Evolutionary conservation across 1,140 invertebrate genomes (phyloP).

Genomic region (Drosophila rufa): DNA sequence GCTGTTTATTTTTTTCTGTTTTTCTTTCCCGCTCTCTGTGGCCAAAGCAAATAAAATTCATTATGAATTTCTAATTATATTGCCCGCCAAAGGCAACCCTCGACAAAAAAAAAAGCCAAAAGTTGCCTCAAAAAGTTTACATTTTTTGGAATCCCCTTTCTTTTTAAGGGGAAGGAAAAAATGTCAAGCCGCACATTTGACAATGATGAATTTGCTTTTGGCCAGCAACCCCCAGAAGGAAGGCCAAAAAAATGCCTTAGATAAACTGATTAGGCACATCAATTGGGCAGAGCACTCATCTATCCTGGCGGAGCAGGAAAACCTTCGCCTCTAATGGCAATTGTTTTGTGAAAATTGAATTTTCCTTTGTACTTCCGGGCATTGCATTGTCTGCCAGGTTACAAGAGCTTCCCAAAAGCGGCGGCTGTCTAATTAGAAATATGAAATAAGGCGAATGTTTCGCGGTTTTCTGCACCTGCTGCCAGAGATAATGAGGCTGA

Average conservation of each 20-base stretch:
- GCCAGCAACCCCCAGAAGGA: constrained; percentile 53
- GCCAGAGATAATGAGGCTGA: constrained; percentile 71
- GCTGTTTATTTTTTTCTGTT: constrained; percentile 37
- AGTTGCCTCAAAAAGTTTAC: constrained; percentile 65
- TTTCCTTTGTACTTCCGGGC: constrained; percentile 64
- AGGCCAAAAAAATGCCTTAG: constrained; percentile 43
- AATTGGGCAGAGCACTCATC: constrained; percentile 63
- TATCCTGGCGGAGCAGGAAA: constrained; percentile 25
- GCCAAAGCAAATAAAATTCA: constrained; percentile 84
- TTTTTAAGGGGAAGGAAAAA: constrained; percentile 41
- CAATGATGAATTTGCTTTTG: constrained; percentile 76
- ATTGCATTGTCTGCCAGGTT: constrained; percentile 57
- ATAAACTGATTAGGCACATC: constrained; percentile 83
- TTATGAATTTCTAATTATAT: constrained; percentile 85
- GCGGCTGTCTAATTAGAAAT: constrained; percentile 74
- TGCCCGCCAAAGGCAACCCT: constrained; percentile 49
- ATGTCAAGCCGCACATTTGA: constrained; percentile 78
- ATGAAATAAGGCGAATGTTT: constrained; percentile 70
- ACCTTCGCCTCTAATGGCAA: constrained; percentile 65
- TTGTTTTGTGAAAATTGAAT: constrained; percentile 83
- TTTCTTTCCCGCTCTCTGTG: constrained; percentile 38
- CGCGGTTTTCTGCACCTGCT: constrained; percentile 77
- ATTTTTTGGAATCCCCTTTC: constrained; percentile 44
- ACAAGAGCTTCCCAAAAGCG: constrained; percentile 23
- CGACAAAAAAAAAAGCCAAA: constrained; percentile 38